Conservation (phyloP, 2,888 invertebrate genomes). For the Caenorhabditis becei region DNA sequence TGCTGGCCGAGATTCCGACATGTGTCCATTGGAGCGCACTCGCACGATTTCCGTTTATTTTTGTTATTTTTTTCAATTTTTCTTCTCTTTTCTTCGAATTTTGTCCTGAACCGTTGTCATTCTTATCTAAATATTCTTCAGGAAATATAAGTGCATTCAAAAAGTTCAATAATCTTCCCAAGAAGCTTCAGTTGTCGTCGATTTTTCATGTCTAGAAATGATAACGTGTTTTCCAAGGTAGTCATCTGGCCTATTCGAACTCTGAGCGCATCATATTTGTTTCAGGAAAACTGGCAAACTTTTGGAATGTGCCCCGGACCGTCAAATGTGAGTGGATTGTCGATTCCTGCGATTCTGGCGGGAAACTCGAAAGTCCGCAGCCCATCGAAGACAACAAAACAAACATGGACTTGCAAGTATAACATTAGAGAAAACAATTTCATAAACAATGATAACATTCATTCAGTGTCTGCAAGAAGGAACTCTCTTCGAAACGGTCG, state of each 20-base stretch:
- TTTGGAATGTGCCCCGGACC: conserved; percentile 25
- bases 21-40: conserved; percentile 25
- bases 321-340: conserved; percentile 1
- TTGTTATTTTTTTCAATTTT: not conserved
- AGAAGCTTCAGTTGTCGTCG: not conserved
- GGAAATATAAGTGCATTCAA: no score
- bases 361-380: not conserved
- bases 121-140: not conserved
- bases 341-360: not conserved
- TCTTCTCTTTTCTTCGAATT: conserved; percentile 7
- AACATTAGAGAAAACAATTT: not conserved
- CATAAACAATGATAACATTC: conserved; percentile 16
- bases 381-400: conserved; percentile 15
- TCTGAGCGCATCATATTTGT: not conserved
- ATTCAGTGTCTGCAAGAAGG: conserved; percentile 74
- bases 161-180: not conserved
- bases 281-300: conserved; percentile 51
- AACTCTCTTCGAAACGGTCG: conserved; percentile 80
- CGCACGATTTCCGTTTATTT: not conserved
- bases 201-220: conserved; percentile 36
- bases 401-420: conserved; percentile 35
- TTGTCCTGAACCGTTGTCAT: not conserved
- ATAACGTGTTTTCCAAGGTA: conserved; percentile 28
- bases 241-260: not conserved
- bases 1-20: not conserved